Conservation (phyloP, 2,113 vertebrate genomes). For the Atrichornis clamosus region DNA sequence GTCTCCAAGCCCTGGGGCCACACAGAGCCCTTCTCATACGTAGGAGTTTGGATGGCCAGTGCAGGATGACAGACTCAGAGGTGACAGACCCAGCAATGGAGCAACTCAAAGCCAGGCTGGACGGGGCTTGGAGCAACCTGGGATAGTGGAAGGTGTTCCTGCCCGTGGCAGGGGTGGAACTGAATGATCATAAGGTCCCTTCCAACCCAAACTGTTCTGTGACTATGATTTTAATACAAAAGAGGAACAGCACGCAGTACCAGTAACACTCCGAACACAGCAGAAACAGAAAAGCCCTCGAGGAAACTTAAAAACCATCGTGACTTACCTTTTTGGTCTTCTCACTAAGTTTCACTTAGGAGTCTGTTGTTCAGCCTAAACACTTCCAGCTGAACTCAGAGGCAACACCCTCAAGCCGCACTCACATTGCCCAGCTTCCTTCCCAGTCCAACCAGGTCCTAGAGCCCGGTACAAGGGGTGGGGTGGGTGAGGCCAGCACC, state of each 20-base stretch:
- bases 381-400: neutral
- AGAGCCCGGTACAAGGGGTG: accelerated
- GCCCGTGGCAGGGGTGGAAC: neutral
- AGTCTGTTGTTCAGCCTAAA: neutral
- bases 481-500: accelerated
- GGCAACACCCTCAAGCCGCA: neutral
- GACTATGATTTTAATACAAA: neutral
- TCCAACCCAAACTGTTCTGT: neutral
- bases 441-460: accelerated
- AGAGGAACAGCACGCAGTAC: neutral
- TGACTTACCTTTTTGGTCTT: neutral
- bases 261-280: neutral
- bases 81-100: neutral
- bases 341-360: accelerated
- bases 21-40: accelerated
- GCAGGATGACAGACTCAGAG: neutral
- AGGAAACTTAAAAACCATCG: accelerated
- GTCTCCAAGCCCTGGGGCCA: neutral
- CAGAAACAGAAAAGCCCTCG: accelerated
- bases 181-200: neutral
- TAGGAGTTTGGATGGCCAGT: neutral
- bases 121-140: neutral
- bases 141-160: neutral
- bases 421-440: accelerated
- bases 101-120: neutral